Base-by-base conservation (phyloP, 2,113 vertebrate genomes). In the Regulus satrapa region DNA sequence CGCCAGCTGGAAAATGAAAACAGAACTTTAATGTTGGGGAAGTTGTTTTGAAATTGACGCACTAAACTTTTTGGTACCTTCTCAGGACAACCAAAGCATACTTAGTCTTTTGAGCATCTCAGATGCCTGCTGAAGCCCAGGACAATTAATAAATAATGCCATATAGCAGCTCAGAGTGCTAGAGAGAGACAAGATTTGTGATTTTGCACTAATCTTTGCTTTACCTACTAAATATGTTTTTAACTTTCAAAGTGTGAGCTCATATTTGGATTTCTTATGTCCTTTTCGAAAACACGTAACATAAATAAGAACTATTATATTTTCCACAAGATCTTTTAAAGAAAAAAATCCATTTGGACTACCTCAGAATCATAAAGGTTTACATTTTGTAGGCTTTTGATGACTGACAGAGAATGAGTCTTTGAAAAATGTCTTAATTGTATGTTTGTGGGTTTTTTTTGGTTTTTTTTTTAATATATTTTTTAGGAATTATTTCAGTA, bases 391-490 rank as follows among this genome's bases (percentile, higher is more conserved):
- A 67, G n/a, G 20, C 3, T 54, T 78, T 45, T 12, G 14, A 19
- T 63, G 31, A 66, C 14, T 63, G 31, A 66, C 14, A 67, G 61
- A 76, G 6, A 63, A 64, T 10, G 5, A 75, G 14, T 34, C 7
- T 54, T 32, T 82, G 31, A 92, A 25, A 68, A 72, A 64, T 31
- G 2, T 54, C 25, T 26, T 64, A 15, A 48, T 32, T 61, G 8
- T 7, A 21, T 11, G 1, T 26, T 34, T 46, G 5, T n/a, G n/a
- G n/a, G 28, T 11, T 7, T 1, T 8, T 14, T 45, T 51, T 6
- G 5, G 7, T 17, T 66, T 16, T 40, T 1, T 8, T 29, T 41
- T 6, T n/a, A n/a, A n/a, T n/a, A n/a, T n/a, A n/a, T n/a, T 14
- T 55, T 69, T 46, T 7, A 45, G 11, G n/a, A 36, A 84, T 8